phyloP scores from a whole-genome alignment of 2,888 invertebrate species.

The Marronus borbonicus region DNA sequence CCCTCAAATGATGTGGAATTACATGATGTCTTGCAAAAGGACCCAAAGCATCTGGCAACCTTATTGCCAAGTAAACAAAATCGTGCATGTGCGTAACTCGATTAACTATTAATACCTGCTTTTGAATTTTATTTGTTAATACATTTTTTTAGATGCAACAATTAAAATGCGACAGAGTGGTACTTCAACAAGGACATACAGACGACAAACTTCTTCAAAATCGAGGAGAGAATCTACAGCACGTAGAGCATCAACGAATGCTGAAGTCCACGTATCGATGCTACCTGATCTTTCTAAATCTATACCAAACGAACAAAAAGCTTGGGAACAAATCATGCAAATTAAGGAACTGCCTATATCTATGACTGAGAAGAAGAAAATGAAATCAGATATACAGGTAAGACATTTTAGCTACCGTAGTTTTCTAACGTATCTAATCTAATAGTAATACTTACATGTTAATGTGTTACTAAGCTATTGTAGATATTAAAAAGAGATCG shows the following conservation, averaged over 20 bases:
- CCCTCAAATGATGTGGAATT: slow-evolving; percentile 79
- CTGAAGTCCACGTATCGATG: slow-evolving; percentile 84
- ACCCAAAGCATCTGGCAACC: slow-evolving; percentile 84
- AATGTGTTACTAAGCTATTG: too few relatives aligned
- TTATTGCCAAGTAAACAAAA: slow-evolving; percentile 86
- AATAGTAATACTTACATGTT: too few relatives aligned
- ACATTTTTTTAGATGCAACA: slow-evolving; percentile 74
- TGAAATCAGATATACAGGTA: slow-evolving; percentile 86
- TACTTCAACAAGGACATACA: slow-evolving; percentile 73
- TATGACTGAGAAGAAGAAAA: slow-evolving; percentile 86
- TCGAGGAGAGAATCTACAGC: slow-evolving; percentile 71
- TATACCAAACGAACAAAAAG: slow-evolving; percentile 85
- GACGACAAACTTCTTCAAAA: slow-evolving; percentile 72
- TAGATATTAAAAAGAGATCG: too few relatives aligned
- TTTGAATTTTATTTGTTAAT: too few relatives aligned
- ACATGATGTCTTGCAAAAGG: slow-evolving; percentile 77
- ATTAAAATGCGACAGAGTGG: slow-evolving; percentile 77
- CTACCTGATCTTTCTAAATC: slow-evolving; percentile 88
- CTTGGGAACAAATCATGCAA: slow-evolving; percentile 90
- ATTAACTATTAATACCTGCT: slow-evolving; percentile 31
- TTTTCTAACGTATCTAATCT: background rate
- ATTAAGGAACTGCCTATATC: slow-evolving; percentile 88
- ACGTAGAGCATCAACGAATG: slow-evolving; percentile 72
- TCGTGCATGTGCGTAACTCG: slow-evolving; percentile 74
- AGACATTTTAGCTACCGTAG: background rate